phyloP scores from a whole-genome alignment of 2,113 vertebrate genomes.

The Notothenia coriiceps region DNA sequence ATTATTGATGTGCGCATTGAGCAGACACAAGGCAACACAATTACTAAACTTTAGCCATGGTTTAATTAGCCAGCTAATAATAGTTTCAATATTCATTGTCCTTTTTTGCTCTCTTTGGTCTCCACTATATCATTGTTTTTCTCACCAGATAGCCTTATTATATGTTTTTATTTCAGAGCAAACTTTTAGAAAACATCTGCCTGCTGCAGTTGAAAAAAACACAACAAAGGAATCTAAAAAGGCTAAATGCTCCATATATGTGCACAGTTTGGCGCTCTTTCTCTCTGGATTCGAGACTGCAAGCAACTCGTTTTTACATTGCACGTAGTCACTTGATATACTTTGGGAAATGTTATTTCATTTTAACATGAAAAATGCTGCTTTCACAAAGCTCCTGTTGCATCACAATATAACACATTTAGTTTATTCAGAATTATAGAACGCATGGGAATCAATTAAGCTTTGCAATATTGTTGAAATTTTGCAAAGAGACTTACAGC shows the following conservation, averaged over 20 bases:
- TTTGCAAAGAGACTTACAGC: conserved; percentile 30
- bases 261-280: neutral
- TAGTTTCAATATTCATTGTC: neutral
- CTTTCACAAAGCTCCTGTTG: neutral
- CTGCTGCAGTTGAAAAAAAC: neutral
- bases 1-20: neutral
- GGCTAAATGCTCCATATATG: neutral
- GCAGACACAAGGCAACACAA: neutral
- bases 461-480: conserved; percentile 28
- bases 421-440: conserved; percentile 32
- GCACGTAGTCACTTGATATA: neutral
- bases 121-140: neutral
- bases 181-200: neutral
- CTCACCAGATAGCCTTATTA: too few species aligned
- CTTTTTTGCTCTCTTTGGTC: neutral
- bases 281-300: neutral
- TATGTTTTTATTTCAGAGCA: neutral
- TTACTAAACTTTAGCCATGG: neutral
- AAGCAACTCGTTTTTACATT: neutral
- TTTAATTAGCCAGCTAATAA: neutral
- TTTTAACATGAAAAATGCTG: neutral
- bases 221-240: neutral
- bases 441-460: conserved; percentile 36
- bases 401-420: conserved; percentile 10
- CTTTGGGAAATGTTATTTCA: neutral